Percentiles rank a stretch among this genome's conserved stretches.
Evolutionary conservation across 2,797 vertebrate species (phyloP).

Genomic region (Lophotriccus pileatus): DNA sequence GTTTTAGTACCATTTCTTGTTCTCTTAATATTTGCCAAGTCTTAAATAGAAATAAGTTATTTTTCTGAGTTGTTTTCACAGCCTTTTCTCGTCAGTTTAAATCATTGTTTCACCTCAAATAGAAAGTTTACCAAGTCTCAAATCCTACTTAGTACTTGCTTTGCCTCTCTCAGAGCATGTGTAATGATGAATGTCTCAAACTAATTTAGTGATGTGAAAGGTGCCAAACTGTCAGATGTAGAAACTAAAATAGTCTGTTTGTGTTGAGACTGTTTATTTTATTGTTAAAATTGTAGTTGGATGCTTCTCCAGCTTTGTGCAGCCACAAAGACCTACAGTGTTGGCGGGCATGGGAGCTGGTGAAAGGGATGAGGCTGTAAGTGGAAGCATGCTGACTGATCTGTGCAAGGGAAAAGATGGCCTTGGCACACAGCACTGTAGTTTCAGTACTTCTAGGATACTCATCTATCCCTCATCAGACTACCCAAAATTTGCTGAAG

Average conservation of each 20-base stretch:
- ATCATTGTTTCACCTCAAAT: constrained; percentile 22
- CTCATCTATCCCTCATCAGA: background rate
- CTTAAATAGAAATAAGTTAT: background rate
- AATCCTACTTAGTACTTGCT: background rate
- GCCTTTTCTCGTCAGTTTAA: constrained; percentile 4
- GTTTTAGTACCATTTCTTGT: background rate
- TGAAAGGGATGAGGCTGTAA: background rate
- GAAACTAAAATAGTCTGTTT: background rate
- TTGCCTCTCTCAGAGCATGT: background rate
- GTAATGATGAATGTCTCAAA: constrained; percentile 7
- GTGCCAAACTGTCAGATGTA: background rate
- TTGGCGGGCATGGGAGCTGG: background rate
- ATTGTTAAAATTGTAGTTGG: background rate
- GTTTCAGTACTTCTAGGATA: background rate
- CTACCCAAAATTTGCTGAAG: background rate
- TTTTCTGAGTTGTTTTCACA: constrained; percentile 37
- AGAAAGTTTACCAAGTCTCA: constrained; percentile 26
- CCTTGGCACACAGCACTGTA: background rate
- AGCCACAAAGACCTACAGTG: background rate
- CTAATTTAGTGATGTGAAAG: constrained; percentile 1
- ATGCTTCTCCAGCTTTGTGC: background rate
- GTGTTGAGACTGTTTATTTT: background rate
- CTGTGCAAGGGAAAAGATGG: background rate
- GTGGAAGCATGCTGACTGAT: background rate
- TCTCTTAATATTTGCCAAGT: background rate